Evolutionary conservation across 1,140 invertebrate species (phyloP).

Genomic region (Orchestia grillus): DNA sequence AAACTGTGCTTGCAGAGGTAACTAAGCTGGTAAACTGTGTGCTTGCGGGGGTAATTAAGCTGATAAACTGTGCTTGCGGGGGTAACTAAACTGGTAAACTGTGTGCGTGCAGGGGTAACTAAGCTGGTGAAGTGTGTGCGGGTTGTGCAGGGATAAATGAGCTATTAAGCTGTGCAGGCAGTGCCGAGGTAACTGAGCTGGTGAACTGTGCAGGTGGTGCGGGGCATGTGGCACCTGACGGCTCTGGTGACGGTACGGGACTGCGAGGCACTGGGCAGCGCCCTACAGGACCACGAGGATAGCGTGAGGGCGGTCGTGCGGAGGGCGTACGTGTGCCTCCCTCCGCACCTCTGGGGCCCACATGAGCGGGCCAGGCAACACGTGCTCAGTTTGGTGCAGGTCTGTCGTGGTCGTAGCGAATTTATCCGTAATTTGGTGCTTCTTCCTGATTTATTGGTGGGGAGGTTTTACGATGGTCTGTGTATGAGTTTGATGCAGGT

Average conservation of each 20-base stretch:
- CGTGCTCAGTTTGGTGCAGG: background rate
- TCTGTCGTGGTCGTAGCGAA: background rate
- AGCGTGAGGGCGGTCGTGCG: constrained; percentile 61
- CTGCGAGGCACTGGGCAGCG: constrained; percentile 63
- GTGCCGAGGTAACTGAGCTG: too few species aligned
- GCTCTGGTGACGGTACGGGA: constrained; percentile 60
- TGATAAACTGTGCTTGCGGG: too few species aligned
- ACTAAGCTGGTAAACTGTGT: too few species aligned
- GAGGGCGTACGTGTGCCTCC: constrained; percentile 61
- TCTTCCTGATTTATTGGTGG: background rate
- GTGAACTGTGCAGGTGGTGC: constrained; percentile 57
- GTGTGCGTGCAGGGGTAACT: too few species aligned
- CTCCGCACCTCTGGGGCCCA: constrained; percentile 27
- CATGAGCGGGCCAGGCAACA: background rate
- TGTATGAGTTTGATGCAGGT: background rate
- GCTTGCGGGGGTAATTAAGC: too few species aligned
- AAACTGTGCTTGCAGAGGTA: too few species aligned
- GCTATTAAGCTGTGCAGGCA: too few species aligned
- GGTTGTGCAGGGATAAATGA: too few species aligned
- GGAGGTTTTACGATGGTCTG: background rate
- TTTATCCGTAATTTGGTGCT: background rate
- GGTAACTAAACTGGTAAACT: too few species aligned
- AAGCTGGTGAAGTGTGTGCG: too few species aligned
- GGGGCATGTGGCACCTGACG: constrained; percentile 64
- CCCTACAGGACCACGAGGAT: constrained; percentile 66